Evolutionary conservation across 2,888 invertebrate species (phyloP).

Genomic region (Drosophila longiperda): DNA sequence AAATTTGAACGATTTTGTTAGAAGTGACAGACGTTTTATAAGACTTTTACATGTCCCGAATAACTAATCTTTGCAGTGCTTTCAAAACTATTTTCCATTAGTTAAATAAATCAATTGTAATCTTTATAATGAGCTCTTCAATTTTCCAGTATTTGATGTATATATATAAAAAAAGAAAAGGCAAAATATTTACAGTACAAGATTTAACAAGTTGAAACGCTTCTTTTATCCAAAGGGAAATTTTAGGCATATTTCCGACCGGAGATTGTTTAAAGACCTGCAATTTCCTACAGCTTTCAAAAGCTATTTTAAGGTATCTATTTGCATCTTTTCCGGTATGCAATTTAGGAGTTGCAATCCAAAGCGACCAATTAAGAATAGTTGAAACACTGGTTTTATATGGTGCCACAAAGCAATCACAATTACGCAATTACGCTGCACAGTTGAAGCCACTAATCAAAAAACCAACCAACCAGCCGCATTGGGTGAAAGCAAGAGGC

Average conservation of each 20-base stretch:
- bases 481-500: conserved; percentile 9
- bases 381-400: conserved; percentile 46
- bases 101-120: not conserved
- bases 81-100: not conserved
- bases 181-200: no score
- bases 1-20: not conserved
- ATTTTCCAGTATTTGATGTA: not conserved
- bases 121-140: not conserved
- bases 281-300: not conserved
- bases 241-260: not conserved
- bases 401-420: conserved; percentile 51
- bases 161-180: not conserved
- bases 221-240: not conserved
- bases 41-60: not conserved
- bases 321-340: not conserved
- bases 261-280: not conserved
- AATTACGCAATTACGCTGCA: conserved; percentile 55
- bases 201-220: not conserved
- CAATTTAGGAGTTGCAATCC: conserved; percentile 12
- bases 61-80: not conserved
- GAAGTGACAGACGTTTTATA: not conserved
- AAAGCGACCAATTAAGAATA: conserved; percentile 8
- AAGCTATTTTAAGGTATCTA: not conserved
- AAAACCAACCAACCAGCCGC: conserved; percentile 7
- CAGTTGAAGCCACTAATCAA: conserved; percentile 53